These are phyloP conservation scores for Scaptomyza parva DNA, from an alignment of 2,888 invertebrate species.

Conservation along the genomic window DNA sequence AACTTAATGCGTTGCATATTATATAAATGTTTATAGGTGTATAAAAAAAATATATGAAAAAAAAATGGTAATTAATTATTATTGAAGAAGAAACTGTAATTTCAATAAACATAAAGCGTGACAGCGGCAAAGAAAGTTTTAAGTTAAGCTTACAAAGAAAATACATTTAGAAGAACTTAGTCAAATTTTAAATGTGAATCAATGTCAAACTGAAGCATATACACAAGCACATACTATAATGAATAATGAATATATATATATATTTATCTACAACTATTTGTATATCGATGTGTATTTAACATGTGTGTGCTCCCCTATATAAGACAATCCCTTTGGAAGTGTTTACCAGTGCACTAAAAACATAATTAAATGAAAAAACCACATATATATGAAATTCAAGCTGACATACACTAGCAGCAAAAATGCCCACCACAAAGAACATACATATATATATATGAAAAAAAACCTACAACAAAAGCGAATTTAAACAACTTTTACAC, in stretches of 20 bases:
- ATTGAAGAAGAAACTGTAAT: conserved; percentile 84
- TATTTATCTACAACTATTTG: conserved; percentile 65
- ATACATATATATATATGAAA: too few species aligned
- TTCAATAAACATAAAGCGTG: conserved; percentile 80
- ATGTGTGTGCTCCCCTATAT: conserved; percentile 54
- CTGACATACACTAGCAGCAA: conserved; percentile 55
- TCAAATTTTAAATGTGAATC: conserved; percentile 58
- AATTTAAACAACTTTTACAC: conserved; percentile 71
- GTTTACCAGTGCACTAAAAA: conserved; percentile 59
- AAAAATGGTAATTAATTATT: conserved; percentile 68
- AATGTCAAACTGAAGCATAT: conserved; percentile 31
- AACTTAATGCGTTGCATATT: conserved; percentile 63
- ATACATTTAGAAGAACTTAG: conserved; percentile 59
- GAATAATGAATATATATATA: conserved; percentile 40
- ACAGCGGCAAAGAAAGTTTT: conserved; percentile 29
- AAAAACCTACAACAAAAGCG: conserved; percentile 52
- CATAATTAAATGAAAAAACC: conserved; percentile 12
- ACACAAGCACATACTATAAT: conserved; percentile 19
- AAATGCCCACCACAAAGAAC: conserved; percentile 47
- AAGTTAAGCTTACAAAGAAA: conserved; percentile 36
- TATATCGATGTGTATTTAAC: conserved; percentile 75
- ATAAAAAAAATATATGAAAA: conserved; percentile 49
- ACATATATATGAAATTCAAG: conserved; percentile 27
- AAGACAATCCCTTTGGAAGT: conserved; percentile 81
- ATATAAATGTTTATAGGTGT: conserved; percentile 74